Percentiles rank a stretch among this genome's conserved stretches.
phyloP scores from a whole-genome alignment of 2,888 invertebrate species.

The Parasteatoda lunata region DNA sequence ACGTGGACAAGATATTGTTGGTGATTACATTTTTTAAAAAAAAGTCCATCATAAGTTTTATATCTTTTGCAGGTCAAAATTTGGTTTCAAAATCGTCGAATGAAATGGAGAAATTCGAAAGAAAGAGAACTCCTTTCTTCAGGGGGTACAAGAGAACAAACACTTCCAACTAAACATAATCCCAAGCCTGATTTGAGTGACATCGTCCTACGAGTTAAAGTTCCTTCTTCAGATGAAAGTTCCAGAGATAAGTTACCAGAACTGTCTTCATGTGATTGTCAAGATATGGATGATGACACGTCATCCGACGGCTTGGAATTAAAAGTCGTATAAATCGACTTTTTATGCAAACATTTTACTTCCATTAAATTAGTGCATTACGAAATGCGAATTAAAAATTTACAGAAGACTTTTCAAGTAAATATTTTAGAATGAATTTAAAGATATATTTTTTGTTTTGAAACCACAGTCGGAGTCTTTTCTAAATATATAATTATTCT shows the following conservation, averaged over 20 bases:
- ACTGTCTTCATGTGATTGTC: conserved; percentile 32
- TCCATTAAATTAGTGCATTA: too few species aligned
- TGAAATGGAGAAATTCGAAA: conserved; percentile 99
- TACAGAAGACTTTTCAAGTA: too few species aligned
- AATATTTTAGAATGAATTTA: too few species aligned
- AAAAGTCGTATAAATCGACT: conserved; percentile 26
- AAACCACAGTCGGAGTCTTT: too few species aligned
- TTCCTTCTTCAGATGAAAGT: conserved; percentile 43
- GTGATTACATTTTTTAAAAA: too few species aligned
- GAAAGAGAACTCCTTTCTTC: conserved; percentile 89
- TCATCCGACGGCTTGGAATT: conserved; percentile 37
- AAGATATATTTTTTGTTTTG: too few species aligned
- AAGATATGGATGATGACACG: conserved; percentile 39
- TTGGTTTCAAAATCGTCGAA: conserved; percentile 97
- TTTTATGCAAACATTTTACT: too few species aligned
- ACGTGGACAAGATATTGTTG: too few species aligned
- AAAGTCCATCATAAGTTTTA: background rate
- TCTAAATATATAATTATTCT: too few species aligned
- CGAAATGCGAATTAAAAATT: too few species aligned
- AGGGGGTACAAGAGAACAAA: conserved; percentile 95
- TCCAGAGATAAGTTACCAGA: conserved; percentile 29
- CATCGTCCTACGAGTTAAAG: conserved; percentile 70
- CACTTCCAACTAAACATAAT: conserved; percentile 96
- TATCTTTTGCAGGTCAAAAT: conserved; percentile 82
- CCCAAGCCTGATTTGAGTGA: conserved; percentile 96